Base-by-base conservation (phyloP, 2,888 invertebrate species). In the Hirtodrosophila duncani region DNA sequence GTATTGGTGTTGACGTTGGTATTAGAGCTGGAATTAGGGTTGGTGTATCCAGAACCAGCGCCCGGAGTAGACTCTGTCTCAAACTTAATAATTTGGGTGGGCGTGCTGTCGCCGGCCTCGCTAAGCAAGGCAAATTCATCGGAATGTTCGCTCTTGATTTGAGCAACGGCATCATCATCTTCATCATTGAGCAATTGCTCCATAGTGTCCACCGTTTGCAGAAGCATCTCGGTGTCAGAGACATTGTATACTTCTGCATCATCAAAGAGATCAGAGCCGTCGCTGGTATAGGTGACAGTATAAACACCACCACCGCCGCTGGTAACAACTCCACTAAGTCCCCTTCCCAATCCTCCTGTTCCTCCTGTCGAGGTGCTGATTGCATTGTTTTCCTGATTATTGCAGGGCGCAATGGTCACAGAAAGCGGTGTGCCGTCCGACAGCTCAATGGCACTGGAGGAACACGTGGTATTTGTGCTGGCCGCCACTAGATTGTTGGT, bases 211-310 rank as follows among this genome's bases (percentile, higher is more conserved):
- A 91, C 90, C 2, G 89, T 91, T 81, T 92, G 92, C 38, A 92
- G 85, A 18, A 92, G 87, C 88, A 92, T 92, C 13, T 88, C 87
- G 6, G 91, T 90, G 67, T 92, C 92, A 44, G 90, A 91, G 2
- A 92, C 92, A 72, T 91, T 91, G 53, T 93, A 94, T n/a, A 92
- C 91, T 77, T 94, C 94, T 63, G 93, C 93, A 82, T 94, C 84
- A 31, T 83, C 83, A 26, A 87, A 87, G 83, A 77, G 91, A 89
- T 52, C 91, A 89, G 85, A 91, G 88, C 86, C 91, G 90, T 74
- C 91, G 88, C 65, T 88, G 81, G 87, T 86, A 59, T 83, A 92
- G 27, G 89, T 88, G 48, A 91, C 84, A 1, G 90, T 89, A 67
- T 92, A 93, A 8, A 89, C 88, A 38, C 89, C 89, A 39, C 90